A percentile compares a stretch with the other conserved stretches of the same genome.
Conservation (phyloP, 2,113 vertebrate species). For the Oxyura jamaicensis region DNA sequence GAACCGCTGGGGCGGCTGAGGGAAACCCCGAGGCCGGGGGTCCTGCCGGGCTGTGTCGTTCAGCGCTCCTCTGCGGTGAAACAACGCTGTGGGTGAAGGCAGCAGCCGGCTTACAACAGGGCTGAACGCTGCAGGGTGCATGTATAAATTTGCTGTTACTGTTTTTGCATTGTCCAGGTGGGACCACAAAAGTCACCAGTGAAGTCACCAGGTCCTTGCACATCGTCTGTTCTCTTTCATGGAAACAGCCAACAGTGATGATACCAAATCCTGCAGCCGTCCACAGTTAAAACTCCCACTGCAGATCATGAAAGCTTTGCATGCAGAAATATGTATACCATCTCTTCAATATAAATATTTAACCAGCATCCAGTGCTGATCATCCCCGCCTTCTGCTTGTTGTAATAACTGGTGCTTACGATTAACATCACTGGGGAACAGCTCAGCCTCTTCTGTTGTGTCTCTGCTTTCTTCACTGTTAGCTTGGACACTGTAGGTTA, state of each 20-base stretch:
- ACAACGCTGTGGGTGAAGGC: not conserved
- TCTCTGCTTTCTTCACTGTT: not conserved
- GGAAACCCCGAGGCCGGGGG: not conserved
- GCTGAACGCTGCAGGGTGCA: fast-evolving
- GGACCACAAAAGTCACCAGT: not conserved
- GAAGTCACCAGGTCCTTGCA: not conserved
- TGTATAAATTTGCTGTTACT: not conserved
- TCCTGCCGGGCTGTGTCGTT: fast-evolving
- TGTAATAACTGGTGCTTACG: not conserved
- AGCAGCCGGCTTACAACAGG: not conserved
- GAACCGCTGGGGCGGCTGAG: fast-evolving
- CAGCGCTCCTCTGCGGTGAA: not conserved
- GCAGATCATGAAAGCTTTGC: not conserved
- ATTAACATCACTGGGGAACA: not conserved
- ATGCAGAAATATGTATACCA: not conserved
- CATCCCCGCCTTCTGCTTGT: not conserved
- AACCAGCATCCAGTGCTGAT: not conserved
- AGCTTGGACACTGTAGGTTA: not conserved
- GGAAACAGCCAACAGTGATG: not conserved
- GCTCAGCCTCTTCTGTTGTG: not conserved
- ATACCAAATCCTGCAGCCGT: not conserved
- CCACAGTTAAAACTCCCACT: not conserved
- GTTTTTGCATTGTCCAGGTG: not conserved
- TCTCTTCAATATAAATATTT: not conserved
- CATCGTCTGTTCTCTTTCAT: not conserved